phyloP scores from a whole-genome alignment of 2,888 invertebrate species.

The Callimorpha dominula region DNA sequence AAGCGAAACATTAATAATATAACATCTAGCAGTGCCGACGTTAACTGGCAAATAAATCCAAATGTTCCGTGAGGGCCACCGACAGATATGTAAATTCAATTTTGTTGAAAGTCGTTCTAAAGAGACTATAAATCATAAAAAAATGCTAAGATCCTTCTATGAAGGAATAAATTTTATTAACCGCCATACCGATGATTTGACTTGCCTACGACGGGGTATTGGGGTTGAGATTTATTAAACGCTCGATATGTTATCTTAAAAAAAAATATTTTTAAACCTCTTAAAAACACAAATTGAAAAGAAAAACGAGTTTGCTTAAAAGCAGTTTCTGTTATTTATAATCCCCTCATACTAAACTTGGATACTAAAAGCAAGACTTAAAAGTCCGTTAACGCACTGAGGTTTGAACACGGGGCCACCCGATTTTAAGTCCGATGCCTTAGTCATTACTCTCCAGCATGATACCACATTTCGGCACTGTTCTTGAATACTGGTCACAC shows the following conservation, averaged over 20 bases:
- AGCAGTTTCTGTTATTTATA: too few relatives aligned
- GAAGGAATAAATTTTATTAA: conserved; percentile 13
- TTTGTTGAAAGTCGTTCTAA: conserved; percentile 42
- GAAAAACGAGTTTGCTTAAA: too few relatives aligned
- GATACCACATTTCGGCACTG: too few relatives aligned
- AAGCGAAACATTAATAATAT: not conserved
- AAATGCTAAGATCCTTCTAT: conserved; percentile 28
- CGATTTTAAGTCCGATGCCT: too few relatives aligned
- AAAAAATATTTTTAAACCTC: too few relatives aligned
- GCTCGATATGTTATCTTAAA: not conserved
- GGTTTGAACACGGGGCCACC: too few relatives aligned
- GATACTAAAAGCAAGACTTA: too few relatives aligned
- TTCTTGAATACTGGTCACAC: too few relatives aligned
- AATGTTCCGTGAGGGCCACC: conserved; percentile 20
- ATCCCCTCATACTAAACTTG: too few relatives aligned
- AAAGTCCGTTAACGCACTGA: too few relatives aligned
- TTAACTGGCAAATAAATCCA: conserved; percentile 48
- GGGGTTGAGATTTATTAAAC: not conserved
- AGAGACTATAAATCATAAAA: conserved; percentile 47
- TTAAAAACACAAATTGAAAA: too few relatives aligned
- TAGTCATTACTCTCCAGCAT: too few relatives aligned
- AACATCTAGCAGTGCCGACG: not conserved
- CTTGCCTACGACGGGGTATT: not conserved
- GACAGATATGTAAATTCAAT: conserved; percentile 55
- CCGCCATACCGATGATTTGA: not conserved